Percentiles rank a stretch among this genome's conserved stretches.
Conservation (phyloP, 2,888 invertebrate genomes). For the Dicyrtomina minuta region DNA sequence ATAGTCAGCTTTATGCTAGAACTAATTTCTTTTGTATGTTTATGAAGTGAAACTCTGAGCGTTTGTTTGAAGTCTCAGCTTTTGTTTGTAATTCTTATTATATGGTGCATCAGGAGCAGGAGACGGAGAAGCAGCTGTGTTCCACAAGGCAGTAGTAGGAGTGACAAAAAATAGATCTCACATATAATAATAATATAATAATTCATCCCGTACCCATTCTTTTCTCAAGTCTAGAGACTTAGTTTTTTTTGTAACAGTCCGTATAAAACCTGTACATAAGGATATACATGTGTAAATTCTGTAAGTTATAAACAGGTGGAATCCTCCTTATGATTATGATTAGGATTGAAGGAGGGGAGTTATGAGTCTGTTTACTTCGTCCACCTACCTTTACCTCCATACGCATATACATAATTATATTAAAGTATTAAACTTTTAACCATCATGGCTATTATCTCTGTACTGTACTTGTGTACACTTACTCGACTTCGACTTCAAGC, state of each 20-base stretch:
- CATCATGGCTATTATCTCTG: too few species aligned
- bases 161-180: constrained; percentile 18
- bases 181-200: not conserved
- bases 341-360: too few species aligned
- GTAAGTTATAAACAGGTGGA: constrained; percentile 12
- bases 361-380: too few species aligned
- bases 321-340: not conserved
- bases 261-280: too few species aligned
- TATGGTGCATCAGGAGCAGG: not conserved
- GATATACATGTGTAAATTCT: too few species aligned
- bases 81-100: constrained; percentile 11
- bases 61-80: constrained; percentile 16
- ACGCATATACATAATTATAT: not conserved
- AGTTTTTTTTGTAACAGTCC: not conserved
- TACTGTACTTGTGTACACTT: too few species aligned
- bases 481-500: too few species aligned
- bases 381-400: too few species aligned
- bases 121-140: not conserved
- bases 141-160: not conserved
- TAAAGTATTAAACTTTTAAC: not conserved
- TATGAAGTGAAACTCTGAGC: constrained; percentile 10
- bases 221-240: not conserved
- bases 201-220: not conserved
- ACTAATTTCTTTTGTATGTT: constrained; percentile 16
- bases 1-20: not conserved